Evolutionary conservation across 2,888 invertebrate genomes (phyloP).

Genomic region (Nesidiocoris tenuis): DNA sequence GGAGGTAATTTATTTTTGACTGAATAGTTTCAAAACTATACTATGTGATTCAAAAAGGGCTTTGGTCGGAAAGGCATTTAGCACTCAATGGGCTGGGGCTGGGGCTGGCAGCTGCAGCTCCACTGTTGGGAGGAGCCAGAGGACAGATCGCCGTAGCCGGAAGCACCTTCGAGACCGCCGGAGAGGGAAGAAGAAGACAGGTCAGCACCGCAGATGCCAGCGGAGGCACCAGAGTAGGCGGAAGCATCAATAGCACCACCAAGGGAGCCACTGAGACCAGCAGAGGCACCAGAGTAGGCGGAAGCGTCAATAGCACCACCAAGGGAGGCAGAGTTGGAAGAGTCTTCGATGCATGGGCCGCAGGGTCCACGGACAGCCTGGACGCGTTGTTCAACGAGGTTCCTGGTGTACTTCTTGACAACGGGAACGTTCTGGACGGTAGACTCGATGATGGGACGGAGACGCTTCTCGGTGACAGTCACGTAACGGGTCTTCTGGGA

Average conservation of each 20-base stretch:
- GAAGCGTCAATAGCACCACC: background rate
- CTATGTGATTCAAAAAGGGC: no score
- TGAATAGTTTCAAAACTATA: no score
- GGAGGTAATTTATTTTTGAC: no score
- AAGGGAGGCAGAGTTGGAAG: background rate
- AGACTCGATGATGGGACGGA: slow-evolving; percentile 41
- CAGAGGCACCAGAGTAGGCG: slow-evolving; percentile 3
- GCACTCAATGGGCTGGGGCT: background rate
- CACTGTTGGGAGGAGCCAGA: background rate
- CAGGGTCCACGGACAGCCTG: slow-evolving; percentile 32
- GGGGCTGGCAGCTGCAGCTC: background rate
- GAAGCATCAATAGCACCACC: background rate
- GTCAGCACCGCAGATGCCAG: background rate
- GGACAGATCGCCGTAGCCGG: background rate
- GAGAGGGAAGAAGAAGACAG: background rate
- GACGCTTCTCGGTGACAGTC: slow-evolving; percentile 39
- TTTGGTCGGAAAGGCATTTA: no score
- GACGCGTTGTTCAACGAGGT: slow-evolving; percentile 42
- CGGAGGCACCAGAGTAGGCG: background rate
- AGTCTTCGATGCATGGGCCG: background rate
- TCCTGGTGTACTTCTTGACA: slow-evolving; percentile 30
- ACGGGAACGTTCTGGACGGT: slow-evolving; percentile 42
- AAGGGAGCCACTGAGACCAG: background rate
- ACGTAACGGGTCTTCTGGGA: slow-evolving; percentile 32
- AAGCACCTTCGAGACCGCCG: background rate